phyloP scores from a whole-genome alignment of 2,113 vertebrate species.

The Psittacula cyanocephala region DNA sequence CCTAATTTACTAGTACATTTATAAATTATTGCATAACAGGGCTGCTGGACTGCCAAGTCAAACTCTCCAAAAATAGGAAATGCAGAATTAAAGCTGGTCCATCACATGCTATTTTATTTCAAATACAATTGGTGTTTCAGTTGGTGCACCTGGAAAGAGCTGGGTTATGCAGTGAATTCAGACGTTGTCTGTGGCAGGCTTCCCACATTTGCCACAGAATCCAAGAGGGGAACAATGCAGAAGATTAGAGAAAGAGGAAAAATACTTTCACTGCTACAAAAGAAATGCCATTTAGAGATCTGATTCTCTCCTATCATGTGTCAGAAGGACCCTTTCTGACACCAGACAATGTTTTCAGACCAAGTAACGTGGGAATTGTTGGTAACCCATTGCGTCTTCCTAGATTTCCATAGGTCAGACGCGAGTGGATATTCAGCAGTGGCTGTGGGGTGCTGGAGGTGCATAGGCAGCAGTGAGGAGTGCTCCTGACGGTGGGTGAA shows the following conservation, averaged over 20 bases:
- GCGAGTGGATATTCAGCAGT: not conserved
- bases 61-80: not conserved
- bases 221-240: not conserved
- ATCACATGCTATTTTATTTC: not conserved
- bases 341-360: not conserved
- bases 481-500: not conserved
- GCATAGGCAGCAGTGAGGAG: not conserved
- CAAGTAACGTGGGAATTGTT: not conserved
- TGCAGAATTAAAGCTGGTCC: conserved; percentile 1
- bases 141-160: not conserved
- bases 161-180: not conserved
- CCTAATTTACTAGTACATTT: not conserved
- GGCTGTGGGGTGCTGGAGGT: not conserved
- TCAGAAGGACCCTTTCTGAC: not conserved
- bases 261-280: not conserved
- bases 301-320: not conserved
- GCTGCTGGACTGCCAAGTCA: not conserved
- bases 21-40: not conserved
- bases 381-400: not conserved
- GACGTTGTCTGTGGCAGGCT: not conserved
- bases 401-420: not conserved
- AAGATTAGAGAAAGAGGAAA: not conserved
- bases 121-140: not conserved
- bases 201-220: not conserved
- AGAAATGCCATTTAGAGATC: not conserved